Evolutionary conservation across 2,797 vertebrate species (phyloP), one percentile per base, ranked within the genome.

Genomic region (Scarus forsteni): DNA sequence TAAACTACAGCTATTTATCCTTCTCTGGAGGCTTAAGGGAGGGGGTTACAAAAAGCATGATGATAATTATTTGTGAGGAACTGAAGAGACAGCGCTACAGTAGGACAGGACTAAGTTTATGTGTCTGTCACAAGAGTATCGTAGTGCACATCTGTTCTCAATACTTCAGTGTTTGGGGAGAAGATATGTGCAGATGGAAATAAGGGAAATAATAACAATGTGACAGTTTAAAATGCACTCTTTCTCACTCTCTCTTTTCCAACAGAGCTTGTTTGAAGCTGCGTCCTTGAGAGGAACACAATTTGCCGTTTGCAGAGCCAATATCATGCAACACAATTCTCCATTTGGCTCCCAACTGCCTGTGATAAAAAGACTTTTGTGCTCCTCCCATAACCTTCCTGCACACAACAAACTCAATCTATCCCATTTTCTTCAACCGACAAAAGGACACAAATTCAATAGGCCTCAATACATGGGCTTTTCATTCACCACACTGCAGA

Each of bases 361-460:
- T 77, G 79, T 75, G 81, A 92, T 90, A 91, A 90, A 89, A 91
- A 77, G 49, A 66, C 74, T 79, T 83, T 86, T 88, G 74, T 83
- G 75, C 75, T 79, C 70, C 77, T 71, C 77, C 71, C 67, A 75
- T 86, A 89, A 89, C 90, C 91, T 90, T 91, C 82, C 87, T 64
- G 71, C 87, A 75, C 87, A 70, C 67, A 72, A 75, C 83, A 89
- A 92, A 91, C 91, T 92, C 93, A 90, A 92, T 94, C 90, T 90
- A 58, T 52, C 70, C 63, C 65, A 85, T 85, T 92, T 92, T 89
- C 81, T 85, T 56, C 46, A 57, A 73, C 85, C 70, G 80, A 94
- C 90, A 93, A 94, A 89, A 77, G 88, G 75, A 83, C 80, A 80
- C 84, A 87, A 87, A 92, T 92, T 92, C 87, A 90, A 88, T 82